phyloP scores from a whole-genome alignment of 2,888 invertebrate species.

The Ligdia adustata region DNA sequence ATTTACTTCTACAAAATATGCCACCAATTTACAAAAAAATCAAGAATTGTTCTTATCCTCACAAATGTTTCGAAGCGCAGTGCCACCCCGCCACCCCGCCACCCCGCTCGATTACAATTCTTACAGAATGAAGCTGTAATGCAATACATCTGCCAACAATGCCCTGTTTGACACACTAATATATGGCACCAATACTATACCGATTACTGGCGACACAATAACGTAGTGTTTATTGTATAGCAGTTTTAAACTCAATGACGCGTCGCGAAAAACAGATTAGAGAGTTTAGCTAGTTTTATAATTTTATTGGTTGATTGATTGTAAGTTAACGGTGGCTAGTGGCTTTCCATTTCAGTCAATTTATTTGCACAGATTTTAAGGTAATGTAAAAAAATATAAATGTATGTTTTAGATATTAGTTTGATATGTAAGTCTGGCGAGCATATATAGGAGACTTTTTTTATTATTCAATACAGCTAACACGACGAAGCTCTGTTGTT shows the following conservation, averaged over 20 bases:
- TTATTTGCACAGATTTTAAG: too few species aligned
- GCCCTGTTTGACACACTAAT: slow-evolving; percentile 70
- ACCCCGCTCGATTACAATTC: slow-evolving; percentile 69
- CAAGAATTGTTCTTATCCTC: slow-evolving; percentile 48
- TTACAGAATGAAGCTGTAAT: slow-evolving; percentile 78
- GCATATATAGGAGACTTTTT: too few species aligned
- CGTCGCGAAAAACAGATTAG: slow-evolving; percentile 47
- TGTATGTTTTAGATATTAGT: too few species aligned
- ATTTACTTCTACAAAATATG: too few species aligned
- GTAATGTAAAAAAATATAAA: too few species aligned
- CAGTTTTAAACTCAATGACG: slow-evolving; percentile 55
- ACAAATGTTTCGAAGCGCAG: slow-evolving; percentile 25
- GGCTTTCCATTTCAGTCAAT: too few species aligned
- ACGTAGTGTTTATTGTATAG: slow-evolving; percentile 60
- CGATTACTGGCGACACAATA: slow-evolving; percentile 67
- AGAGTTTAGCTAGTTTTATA: slow-evolving; percentile 30
- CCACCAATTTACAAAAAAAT: too few species aligned
- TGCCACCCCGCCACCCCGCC: slow-evolving; percentile 26
- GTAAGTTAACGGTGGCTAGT: too few species aligned
- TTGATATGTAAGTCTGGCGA: too few species aligned
- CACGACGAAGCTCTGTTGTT: too few species aligned
- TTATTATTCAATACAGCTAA: too few species aligned
- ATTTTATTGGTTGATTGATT: slow-evolving; percentile 11
- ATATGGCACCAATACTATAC: slow-evolving; percentile 62
- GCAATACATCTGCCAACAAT: slow-evolving; percentile 78